A percentile compares a stretch with the other conserved stretches of the same genome.
Evolutionary conservation across 2,888 invertebrate species (phyloP).

Genomic region (Mellilla xanthometata): DNA sequence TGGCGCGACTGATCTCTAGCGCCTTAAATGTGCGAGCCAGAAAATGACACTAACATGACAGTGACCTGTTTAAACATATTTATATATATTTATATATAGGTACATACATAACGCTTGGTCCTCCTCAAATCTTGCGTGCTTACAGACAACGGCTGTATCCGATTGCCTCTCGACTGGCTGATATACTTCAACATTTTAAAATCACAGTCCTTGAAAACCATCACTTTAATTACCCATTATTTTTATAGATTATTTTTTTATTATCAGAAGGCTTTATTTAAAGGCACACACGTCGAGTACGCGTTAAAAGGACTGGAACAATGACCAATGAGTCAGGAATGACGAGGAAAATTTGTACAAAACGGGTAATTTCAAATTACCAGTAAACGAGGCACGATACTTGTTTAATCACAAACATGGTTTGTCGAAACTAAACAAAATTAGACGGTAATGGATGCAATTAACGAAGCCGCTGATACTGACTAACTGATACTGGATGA

Average conservation of each 20-base stretch:
- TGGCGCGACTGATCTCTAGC: constrained; percentile 1
- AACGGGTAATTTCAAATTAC: constrained; percentile 67
- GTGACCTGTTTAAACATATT: neutral
- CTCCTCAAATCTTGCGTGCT: constrained; percentile 18
- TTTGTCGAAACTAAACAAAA: constrained; percentile 44
- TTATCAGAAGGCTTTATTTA: too few species aligned
- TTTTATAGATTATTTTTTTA: too few species aligned
- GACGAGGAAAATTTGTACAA: constrained; percentile 68
- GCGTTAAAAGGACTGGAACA: constrained; percentile 20
- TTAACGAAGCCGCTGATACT: constrained; percentile 32
- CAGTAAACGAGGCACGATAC: constrained; percentile 46
- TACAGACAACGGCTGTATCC: constrained; percentile 48
- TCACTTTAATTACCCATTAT: constrained; percentile 39
- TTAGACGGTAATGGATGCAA: constrained; percentile 47
- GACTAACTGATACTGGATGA: too few species aligned
- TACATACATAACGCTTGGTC: constrained; percentile 40
- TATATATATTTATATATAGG: neutral
- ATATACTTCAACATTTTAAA: constrained; percentile 59
- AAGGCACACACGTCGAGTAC: constrained; percentile 14
- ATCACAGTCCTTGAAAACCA: constrained; percentile 48
- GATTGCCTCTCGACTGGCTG: constrained; percentile 45
- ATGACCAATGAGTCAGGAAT: constrained; percentile 50
- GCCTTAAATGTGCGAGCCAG: neutral
- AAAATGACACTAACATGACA: neutral
- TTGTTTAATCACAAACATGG: constrained; percentile 54